Conservation (phyloP, 1,140 invertebrate genomes). For the Anadara kagoshimensis region DNA sequence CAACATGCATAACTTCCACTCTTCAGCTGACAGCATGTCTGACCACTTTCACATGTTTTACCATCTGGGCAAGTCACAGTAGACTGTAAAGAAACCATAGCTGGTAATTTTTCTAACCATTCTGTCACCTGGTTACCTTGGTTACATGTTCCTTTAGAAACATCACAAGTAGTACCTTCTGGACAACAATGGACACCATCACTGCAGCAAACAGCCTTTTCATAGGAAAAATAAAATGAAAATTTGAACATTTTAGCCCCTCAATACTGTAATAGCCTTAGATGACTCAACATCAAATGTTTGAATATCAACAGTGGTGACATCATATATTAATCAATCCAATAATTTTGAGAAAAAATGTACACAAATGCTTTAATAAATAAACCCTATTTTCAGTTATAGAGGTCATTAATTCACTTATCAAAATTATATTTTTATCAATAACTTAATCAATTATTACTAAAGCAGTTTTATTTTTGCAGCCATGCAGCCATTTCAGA, state of each 20-base stretch:
- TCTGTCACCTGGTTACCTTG: constrained; percentile 21
- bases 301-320: not conserved
- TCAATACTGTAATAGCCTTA: constrained; percentile 59
- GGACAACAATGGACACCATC: constrained; percentile 67
- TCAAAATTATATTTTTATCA: no score
- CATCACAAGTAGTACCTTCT: constrained; percentile 56
- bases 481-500: no score
- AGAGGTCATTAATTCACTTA: no score
- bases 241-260: constrained; percentile 53
- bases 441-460: no score
- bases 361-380: no score
- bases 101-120: constrained; percentile 41
- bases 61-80: constrained; percentile 53
- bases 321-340: not conserved
- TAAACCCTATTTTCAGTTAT: no score
- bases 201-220: constrained; percentile 67
- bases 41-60: constrained; percentile 66
- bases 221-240: constrained; percentile 59
- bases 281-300: not conserved
- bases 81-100: not conserved
- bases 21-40: constrained; percentile 72
- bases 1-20: constrained; percentile 72
- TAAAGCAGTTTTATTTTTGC: no score
- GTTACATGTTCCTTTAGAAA: constrained; percentile 43
- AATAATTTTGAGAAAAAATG: no score